These are phyloP conservation scores for Megalops cyprinoides DNA, from an alignment of 2,797 vertebrate genomes.

Conservation along the genomic window DNA sequence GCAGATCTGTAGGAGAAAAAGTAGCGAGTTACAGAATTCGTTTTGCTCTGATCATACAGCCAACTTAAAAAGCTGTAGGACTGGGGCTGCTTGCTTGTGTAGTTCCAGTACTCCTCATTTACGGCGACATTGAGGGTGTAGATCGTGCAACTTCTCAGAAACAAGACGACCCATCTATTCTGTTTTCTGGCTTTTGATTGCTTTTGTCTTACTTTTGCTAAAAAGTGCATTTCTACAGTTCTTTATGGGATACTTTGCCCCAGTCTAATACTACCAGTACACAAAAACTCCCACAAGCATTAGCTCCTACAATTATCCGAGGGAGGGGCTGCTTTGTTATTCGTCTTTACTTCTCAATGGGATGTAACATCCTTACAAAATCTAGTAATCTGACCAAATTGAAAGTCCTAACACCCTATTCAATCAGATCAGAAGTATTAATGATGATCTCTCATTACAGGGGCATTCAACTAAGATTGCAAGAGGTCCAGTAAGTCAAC, in stretches of 20 bases:
- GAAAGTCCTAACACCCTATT: background rate
- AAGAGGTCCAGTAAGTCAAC: too few relatives aligned
- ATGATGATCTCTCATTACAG: too few relatives aligned
- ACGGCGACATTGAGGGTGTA: background rate
- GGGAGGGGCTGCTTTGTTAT: background rate
- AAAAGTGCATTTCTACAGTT: background rate
- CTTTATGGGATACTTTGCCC: background rate
- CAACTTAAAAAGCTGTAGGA: background rate
- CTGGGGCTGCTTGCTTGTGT: too few relatives aligned
- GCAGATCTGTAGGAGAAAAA: conserved; percentile 6
- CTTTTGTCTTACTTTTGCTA: background rate
- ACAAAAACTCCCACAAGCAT: background rate
- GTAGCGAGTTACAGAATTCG: background rate
- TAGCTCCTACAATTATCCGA: background rate
- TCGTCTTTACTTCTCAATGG: background rate
- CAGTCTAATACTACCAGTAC: background rate
- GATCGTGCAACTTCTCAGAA: background rate
- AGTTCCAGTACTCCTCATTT: too few relatives aligned
- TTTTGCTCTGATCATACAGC: background rate
- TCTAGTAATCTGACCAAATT: background rate
- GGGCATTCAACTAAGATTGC: too few relatives aligned
- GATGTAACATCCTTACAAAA: background rate
- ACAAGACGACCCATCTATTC: background rate
- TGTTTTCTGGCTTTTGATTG: background rate
- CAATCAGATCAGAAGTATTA: background rate